phyloP scores from a whole-genome alignment of 2,113 vertebrate species.

The Accipiter virgatus region DNA sequence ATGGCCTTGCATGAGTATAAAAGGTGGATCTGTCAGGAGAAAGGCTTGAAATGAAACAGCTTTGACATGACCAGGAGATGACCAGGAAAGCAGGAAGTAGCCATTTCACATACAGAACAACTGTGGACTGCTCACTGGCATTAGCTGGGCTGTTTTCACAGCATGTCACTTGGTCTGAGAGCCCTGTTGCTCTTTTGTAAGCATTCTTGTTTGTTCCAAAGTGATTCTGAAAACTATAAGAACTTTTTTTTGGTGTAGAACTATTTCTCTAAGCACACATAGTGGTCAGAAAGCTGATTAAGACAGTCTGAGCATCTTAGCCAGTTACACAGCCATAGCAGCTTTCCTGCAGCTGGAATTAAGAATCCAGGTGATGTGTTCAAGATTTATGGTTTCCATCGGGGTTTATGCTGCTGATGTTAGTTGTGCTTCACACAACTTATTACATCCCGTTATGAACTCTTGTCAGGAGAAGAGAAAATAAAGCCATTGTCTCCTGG shows the following conservation, averaged over 20 bases:
- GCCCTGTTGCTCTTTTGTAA: background rate
- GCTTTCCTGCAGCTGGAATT: background rate
- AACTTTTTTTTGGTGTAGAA: background rate
- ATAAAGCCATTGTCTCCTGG: constrained; percentile 16
- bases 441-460: background rate
- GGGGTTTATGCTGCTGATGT: background rate
- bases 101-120: background rate
- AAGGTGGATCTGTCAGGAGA: background rate
- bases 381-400: background rate
- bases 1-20: background rate
- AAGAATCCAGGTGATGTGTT: background rate
- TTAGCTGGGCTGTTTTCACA: background rate
- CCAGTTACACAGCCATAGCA: background rate
- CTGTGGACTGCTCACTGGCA: background rate
- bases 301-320: background rate
- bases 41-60: background rate
- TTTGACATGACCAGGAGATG: background rate
- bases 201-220: fast-evolving
- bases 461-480: background rate
- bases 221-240: background rate
- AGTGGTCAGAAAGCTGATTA: background rate
- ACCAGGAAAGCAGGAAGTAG: background rate
- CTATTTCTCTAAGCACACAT: background rate
- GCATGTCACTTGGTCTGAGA: background rate
- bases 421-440: background rate